Percentiles rank a stretch among this genome's conserved stretches.
These are phyloP conservation scores for Drosophila histrio DNA, from an alignment of 2,888 invertebrate genomes.

Conservation along the genomic window DNA sequence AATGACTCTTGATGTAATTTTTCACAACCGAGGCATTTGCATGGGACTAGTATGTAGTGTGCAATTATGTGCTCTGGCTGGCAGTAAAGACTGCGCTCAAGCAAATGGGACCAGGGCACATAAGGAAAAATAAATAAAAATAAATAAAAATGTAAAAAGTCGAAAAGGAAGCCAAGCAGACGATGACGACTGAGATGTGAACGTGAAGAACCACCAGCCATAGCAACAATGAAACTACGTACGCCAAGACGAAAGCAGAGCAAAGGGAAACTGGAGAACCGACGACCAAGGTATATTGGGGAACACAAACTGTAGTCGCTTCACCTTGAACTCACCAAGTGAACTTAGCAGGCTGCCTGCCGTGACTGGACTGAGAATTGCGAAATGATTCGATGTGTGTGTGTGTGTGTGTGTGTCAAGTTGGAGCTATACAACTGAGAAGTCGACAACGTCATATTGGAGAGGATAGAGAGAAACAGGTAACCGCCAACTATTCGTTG, in stretches of 20 bases:
- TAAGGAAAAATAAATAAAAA: slow-evolving; percentile 12
- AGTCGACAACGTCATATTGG: slow-evolving; percentile 28
- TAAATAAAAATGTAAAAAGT: neutral
- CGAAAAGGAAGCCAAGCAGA: slow-evolving; percentile 51
- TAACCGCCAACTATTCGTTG: slow-evolving; percentile 37
- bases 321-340: slow-evolving; percentile 78
- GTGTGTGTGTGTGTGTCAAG: slow-evolving; percentile 10
- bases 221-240: slow-evolving; percentile 51
- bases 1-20: slow-evolving; percentile 50
- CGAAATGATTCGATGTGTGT: slow-evolving; percentile 1
- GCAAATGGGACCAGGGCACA: slow-evolving; percentile 65
- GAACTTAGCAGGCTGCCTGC: slow-evolving; percentile 64
- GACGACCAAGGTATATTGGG: slow-evolving; percentile 19
- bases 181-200: slow-evolving; percentile 25
- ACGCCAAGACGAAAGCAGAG: slow-evolving; percentile 31
- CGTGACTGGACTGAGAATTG: slow-evolving; percentile 41
- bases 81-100: slow-evolving; percentile 62
- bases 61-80: slow-evolving; percentile 63
- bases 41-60: slow-evolving; percentile 32
- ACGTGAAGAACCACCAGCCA: slow-evolving; percentile 14
- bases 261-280: slow-evolving; percentile 16
- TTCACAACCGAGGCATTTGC: slow-evolving; percentile 51
- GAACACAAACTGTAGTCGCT: slow-evolving; percentile 45
- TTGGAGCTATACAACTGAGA: slow-evolving; percentile 49
- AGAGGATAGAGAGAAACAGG: slow-evolving; percentile 22